These are phyloP conservation scores for Battus philenor DNA, from an alignment of 1,140 invertebrate genomes.

Conservation along the genomic window DNA sequence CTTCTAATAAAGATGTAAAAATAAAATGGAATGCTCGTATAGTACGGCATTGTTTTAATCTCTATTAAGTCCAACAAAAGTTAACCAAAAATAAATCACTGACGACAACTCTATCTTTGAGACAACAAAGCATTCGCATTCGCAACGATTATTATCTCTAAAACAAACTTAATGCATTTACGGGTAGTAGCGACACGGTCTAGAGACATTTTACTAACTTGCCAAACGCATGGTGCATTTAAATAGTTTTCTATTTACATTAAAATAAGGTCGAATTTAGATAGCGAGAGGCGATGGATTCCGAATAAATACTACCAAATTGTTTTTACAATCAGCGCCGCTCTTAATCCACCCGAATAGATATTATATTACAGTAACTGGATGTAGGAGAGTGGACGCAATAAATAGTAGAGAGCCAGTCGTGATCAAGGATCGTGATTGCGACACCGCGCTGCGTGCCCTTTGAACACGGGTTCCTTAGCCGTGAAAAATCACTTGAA, in stretches of 20 bases:
- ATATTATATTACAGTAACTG: conserved; percentile 32
- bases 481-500: conserved; percentile 73
- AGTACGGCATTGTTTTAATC: conserved; percentile 27
- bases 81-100: conserved; percentile 71
- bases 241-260: conserved; percentile 21
- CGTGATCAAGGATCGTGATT: conserved; percentile 73
- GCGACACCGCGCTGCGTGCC: conserved; percentile 68
- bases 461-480: conserved; percentile 69
- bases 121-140: conserved; percentile 71
- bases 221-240: conserved; percentile 30
- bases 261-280: conserved; percentile 33
- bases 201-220: conserved; percentile 64
- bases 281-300: conserved; percentile 16
- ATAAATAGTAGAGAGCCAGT: conserved; percentile 61
- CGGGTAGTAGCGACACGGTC: conserved; percentile 71
- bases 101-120: conserved; percentile 72
- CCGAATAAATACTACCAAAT: conserved; percentile 24
- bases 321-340: conserved; percentile 25
- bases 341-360: conserved; percentile 31
- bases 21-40: conserved; percentile 11
- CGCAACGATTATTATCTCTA: conserved; percentile 74
- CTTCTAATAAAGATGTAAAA: conserved; percentile 9
- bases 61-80: conserved; percentile 65
- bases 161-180: conserved; percentile 74
- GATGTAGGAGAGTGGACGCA: conserved; percentile 25